Percentiles rank a stretch among this genome's conserved stretches.
These are phyloP conservation scores for Erebia epiphron DNA, from an alignment of 2,888 invertebrate species.

Conservation along the genomic window DNA sequence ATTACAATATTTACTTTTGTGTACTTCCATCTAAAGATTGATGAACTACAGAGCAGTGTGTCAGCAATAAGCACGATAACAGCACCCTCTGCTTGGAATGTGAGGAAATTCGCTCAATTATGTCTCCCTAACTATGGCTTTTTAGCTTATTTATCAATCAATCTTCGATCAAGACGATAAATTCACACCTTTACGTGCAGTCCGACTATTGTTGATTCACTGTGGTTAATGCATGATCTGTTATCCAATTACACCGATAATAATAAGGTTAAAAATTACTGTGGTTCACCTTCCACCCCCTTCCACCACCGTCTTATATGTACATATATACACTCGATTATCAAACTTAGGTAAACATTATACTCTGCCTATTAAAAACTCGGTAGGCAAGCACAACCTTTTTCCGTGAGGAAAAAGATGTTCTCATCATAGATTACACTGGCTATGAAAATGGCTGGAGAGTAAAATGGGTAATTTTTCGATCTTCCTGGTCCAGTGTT, in stretches of 20 bases:
- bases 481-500: too few species aligned
- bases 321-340: too few species aligned
- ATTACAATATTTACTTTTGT: too few species aligned
- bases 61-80: constrained; percentile 59
- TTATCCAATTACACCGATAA: constrained; percentile 28
- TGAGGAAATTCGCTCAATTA: constrained; percentile 80
- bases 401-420: too few species aligned
- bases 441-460: too few species aligned
- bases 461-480: too few species aligned
- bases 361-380: too few species aligned
- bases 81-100: constrained; percentile 59
- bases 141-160: constrained; percentile 80
- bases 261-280: constrained; percentile 19
- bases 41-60: constrained; percentile 47
- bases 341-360: too few species aligned
- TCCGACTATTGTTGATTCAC: constrained; percentile 55
- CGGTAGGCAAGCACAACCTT: too few species aligned
- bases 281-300: too few species aligned
- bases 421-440: too few species aligned
- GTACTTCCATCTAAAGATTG: constrained; percentile 3
- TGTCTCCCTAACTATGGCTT: constrained; percentile 66
- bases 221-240: constrained; percentile 57
- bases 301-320: too few species aligned
- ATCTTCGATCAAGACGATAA: constrained; percentile 75
- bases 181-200: constrained; percentile 54